Evolutionary conservation across 2,888 invertebrate genomes (phyloP).

Genomic region (Halictus ligatus): DNA sequence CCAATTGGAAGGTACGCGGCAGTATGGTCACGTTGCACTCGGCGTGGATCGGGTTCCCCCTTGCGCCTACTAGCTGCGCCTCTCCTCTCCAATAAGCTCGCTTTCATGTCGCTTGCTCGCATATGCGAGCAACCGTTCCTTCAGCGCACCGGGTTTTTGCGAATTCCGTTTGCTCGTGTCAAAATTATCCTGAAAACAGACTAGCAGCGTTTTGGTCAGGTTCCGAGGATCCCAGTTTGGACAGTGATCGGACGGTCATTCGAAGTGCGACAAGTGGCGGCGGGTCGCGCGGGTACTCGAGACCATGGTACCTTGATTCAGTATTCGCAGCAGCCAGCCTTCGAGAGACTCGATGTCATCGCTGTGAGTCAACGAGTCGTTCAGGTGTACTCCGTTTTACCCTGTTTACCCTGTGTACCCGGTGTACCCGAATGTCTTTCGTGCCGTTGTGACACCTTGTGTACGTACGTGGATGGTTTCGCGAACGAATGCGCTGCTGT

Average conservation of each 20-base stretch:
- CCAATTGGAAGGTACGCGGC: constrained; percentile 74
- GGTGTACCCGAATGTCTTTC: background rate
- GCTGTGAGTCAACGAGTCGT: background rate
- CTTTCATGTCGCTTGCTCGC: constrained; percentile 50
- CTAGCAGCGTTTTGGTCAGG: background rate
- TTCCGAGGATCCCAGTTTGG: background rate
- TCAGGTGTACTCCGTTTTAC: background rate
- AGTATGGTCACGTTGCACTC: constrained; percentile 87
- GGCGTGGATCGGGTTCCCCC: constrained; percentile 84
- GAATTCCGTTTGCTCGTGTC: background rate
- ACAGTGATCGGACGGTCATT: background rate
- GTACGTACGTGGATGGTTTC: background rate
- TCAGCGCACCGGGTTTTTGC: constrained; percentile 28
- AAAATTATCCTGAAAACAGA: background rate
- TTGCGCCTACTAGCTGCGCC: constrained; percentile 63
- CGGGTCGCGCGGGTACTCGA: background rate
- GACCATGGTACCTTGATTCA: background rate
- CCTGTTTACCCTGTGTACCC: background rate
- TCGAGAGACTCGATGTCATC: background rate
- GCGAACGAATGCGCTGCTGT: background rate
- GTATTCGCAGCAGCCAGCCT: background rate
- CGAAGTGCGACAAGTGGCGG: background rate
- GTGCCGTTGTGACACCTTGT: background rate
- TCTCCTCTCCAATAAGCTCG: constrained; percentile 41
- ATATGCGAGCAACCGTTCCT: constrained; percentile 63